A percentile compares a stretch with the other conserved stretches of the same genome.
These are phyloP conservation scores for Amphipoea lucens DNA, from an alignment of 2,888 invertebrate genomes.

Conservation along the genomic window DNA sequence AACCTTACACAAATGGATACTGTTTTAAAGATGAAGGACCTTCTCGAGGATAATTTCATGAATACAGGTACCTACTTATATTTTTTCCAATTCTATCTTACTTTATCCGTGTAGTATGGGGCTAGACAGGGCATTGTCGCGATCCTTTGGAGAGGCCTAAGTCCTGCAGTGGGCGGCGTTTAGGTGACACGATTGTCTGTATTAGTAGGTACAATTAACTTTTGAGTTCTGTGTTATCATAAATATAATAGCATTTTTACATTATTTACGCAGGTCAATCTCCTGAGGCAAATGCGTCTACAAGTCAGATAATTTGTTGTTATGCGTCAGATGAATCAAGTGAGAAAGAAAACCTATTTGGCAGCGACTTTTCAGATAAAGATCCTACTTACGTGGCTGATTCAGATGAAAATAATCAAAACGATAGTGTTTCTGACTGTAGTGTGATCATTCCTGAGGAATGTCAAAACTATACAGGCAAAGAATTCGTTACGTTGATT, in stretches of 20 bases:
- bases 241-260: not conserved
- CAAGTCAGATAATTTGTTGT: not conserved
- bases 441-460: not conserved
- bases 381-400: constrained; percentile 11
- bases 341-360: not conserved
- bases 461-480: not conserved
- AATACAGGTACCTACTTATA: not conserved
- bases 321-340: constrained; percentile 7
- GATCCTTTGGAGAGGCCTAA: too few species aligned
- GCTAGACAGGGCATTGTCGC: too few species aligned
- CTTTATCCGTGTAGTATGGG: too few species aligned
- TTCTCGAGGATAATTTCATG: not conserved
- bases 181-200: not conserved
- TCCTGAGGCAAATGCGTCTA: not conserved
- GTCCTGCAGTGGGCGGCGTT: not conserved
- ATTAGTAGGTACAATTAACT: too few species aligned
- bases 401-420: constrained; percentile 10
- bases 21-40: constrained; percentile 11
- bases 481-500: constrained; percentile 1
- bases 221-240: too few species aligned
- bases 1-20: constrained; percentile 7
- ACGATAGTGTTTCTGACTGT: constrained; percentile 7
- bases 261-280: not conserved
- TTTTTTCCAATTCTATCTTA: not conserved
- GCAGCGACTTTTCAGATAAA: constrained; percentile 14